Evolutionary conservation across 2,113 vertebrate species (phyloP).

Genomic region (Gyps fulvus): DNA sequence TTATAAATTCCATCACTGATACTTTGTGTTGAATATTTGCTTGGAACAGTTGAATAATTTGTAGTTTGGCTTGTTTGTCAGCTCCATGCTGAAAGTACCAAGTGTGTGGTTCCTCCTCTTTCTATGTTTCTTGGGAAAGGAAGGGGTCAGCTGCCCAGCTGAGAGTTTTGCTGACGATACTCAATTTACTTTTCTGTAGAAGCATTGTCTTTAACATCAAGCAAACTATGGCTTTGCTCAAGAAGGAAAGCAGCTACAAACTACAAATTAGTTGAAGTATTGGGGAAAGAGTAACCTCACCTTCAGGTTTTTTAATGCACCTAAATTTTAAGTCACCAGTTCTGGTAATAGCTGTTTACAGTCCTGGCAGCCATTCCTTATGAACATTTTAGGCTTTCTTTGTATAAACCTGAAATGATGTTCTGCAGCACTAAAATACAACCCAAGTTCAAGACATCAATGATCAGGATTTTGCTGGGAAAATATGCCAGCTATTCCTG

Average conservation of each 20-base stretch:
- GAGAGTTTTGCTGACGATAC: background rate
- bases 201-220: background rate
- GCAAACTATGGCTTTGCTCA: background rate
- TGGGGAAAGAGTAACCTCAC: background rate
- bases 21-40: background rate
- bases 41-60: background rate
- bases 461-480: background rate
- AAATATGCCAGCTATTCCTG: background rate
- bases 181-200: background rate
- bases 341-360: background rate
- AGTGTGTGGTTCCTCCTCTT: background rate
- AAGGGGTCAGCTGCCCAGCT: background rate
- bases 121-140: background rate
- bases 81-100: background rate
- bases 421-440: background rate
- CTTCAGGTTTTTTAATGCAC: background rate
- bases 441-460: background rate
- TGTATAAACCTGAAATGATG: background rate
- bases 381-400: background rate
- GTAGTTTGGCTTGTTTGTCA: background rate
- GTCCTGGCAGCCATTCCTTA: too few species aligned
- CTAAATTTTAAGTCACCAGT: background rate
- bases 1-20: background rate
- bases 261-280: background rate
- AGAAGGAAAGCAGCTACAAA: background rate